Evolutionary conservation across 2,888 invertebrate genomes (phyloP).

Genomic region (Ennomos fuscantarius): DNA sequence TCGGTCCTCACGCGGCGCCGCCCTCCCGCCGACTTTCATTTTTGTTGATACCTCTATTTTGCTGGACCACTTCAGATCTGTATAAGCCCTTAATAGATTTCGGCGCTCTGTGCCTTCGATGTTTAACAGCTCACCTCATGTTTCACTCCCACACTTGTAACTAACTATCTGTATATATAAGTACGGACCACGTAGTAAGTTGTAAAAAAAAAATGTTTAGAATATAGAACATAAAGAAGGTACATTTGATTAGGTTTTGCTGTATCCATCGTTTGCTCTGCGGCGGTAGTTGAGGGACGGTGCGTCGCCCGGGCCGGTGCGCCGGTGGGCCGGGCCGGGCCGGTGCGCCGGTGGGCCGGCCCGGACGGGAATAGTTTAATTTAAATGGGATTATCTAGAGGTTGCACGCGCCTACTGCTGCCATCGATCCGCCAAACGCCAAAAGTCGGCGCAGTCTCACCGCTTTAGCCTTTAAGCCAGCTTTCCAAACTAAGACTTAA

Average conservation of each 20-base stretch:
- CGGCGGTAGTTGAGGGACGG: too few relatives aligned
- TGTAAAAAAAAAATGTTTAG: too few relatives aligned
- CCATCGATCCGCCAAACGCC: slow-evolving; percentile 10
- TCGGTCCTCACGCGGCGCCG: slow-evolving; percentile 56
- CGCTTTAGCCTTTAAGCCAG: neutral
- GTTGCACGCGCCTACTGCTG: slow-evolving; percentile 51
- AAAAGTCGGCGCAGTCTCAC: slow-evolving; percentile 6
- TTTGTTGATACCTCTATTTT: slow-evolving; percentile 16
- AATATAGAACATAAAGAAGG: too few relatives aligned
- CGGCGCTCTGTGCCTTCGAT: neutral
- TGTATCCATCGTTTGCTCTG: too few relatives aligned
- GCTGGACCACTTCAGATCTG: slow-evolving; percentile 1
- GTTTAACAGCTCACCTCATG: too few relatives aligned
- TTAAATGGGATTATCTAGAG: slow-evolving; percentile 74
- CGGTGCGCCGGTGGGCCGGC: too few relatives aligned
- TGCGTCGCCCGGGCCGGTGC: too few relatives aligned
- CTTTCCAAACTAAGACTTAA: neutral
- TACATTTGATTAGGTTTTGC: too few relatives aligned
- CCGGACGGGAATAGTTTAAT: slow-evolving; percentile 54
- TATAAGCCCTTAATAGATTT: neutral
- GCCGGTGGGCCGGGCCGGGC: too few relatives aligned
- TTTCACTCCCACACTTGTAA: too few relatives aligned
- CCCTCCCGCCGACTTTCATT: slow-evolving; percentile 5
- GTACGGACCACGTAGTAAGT: too few relatives aligned
- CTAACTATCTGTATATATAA: too few relatives aligned